These are phyloP conservation scores for Drosophila lacertosa DNA, from an alignment of 1,140 invertebrate species.

Conservation along the genomic window DNA sequence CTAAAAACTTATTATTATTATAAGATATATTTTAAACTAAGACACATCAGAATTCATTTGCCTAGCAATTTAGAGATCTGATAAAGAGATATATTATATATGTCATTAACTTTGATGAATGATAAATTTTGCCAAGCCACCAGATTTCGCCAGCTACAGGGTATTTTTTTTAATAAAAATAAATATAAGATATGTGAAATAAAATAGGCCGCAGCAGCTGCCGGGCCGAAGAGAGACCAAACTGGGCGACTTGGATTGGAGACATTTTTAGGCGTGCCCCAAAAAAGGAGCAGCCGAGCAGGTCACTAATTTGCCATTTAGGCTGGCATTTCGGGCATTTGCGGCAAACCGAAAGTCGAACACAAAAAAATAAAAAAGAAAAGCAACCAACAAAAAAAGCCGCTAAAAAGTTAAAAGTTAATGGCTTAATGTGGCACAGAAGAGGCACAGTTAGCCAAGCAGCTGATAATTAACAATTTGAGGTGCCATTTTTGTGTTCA, in stretches of 20 bases:
- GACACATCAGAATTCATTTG: too few relatives aligned
- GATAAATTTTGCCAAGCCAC: too few relatives aligned
- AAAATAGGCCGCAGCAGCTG: slow-evolving; percentile 41
- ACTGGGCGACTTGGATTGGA: slow-evolving; percentile 20
- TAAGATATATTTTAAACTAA: too few relatives aligned
- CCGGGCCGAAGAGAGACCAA: not conserved
- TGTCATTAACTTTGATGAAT: too few relatives aligned
- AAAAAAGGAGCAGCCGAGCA: slow-evolving; percentile 20
- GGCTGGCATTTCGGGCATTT: slow-evolving; percentile 65
- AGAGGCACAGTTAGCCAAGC: slow-evolving; percentile 2
- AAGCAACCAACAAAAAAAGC: slow-evolving; percentile 15
- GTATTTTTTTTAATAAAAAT: slow-evolving; percentile 16
- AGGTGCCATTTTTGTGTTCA: slow-evolving; percentile 27
- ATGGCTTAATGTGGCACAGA: slow-evolving; percentile 69
- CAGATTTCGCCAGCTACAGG: slow-evolving; percentile 11
- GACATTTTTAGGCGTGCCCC: slow-evolving; percentile 68
- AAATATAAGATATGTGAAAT: slow-evolving; percentile 22
- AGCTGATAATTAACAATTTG: slow-evolving; percentile 54
- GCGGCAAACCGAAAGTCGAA: slow-evolving; percentile 48
- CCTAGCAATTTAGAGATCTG: too few relatives aligned
- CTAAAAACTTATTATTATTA: too few relatives aligned
- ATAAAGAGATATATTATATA: too few relatives aligned
- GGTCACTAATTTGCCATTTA: slow-evolving; percentile 79
- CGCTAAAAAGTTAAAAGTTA: slow-evolving; percentile 55
- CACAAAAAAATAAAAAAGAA: not conserved